These are phyloP conservation scores for Dascyllus trimaculatus DNA, from an alignment of 2,113 vertebrate species.

Conservation along the genomic window DNA sequence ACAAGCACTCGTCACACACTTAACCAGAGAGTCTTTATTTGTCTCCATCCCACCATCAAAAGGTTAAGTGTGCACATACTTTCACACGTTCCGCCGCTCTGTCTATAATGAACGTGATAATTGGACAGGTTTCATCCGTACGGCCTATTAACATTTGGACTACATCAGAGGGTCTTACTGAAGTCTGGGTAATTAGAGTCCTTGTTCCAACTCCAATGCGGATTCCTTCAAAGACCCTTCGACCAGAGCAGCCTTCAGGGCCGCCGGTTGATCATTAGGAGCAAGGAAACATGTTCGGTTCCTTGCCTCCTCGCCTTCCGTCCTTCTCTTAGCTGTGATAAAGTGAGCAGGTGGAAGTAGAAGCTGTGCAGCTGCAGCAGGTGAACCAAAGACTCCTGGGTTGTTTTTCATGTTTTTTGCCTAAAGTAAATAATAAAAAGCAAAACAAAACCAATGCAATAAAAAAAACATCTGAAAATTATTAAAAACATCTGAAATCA, in stretches of 20 bases:
- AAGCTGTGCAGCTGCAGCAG: not conserved
- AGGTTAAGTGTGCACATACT: slow-evolving; percentile 51
- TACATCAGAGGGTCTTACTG: slow-evolving; percentile 55
- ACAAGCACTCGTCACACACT: slow-evolving; percentile 10
- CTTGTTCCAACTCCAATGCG: slow-evolving; percentile 63
- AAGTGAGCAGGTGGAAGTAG: not conserved
- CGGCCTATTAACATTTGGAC: slow-evolving; percentile 65
- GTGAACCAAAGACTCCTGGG: not conserved
- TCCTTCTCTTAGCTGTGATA: slow-evolving; percentile 25
- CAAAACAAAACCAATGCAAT: too few species aligned
- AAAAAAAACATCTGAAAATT: not conserved
- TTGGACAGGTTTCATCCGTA: slow-evolving; percentile 66
- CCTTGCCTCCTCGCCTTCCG: slow-evolving; percentile 38
- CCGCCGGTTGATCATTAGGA: slow-evolving; percentile 74
- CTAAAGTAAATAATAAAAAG: too few species aligned
- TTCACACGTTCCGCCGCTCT: slow-evolving; percentile 17
- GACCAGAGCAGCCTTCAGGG: slow-evolving; percentile 57
- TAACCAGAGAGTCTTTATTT: slow-evolving; percentile 11
- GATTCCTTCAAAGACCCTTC: slow-evolving; percentile 65
- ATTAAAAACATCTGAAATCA: not conserved
- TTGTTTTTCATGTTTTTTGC: too few species aligned
- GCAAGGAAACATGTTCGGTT: slow-evolving; percentile 30
- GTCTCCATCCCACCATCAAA: slow-evolving; percentile 20
- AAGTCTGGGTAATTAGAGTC: slow-evolving; percentile 70
- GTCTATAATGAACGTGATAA: slow-evolving; percentile 64